Evolutionary conservation across 2,797 vertebrate species (phyloP).

Genomic region (Limnodromus scolopaceus): DNA sequence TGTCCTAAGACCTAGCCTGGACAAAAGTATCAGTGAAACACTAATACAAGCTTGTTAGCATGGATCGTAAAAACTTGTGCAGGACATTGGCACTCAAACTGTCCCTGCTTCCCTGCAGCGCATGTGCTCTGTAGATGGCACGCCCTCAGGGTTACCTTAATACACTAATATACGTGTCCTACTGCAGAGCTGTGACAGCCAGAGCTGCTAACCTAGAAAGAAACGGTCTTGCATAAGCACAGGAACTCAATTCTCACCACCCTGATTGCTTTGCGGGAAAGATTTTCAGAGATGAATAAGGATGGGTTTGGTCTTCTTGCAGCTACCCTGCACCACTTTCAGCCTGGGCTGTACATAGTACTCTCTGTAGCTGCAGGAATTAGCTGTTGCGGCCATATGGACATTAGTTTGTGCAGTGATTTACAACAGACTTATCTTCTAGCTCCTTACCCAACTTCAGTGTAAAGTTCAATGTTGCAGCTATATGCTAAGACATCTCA

Average conservation of each 20-base stretch:
- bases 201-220: background rate
- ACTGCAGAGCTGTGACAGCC: background rate
- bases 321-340: background rate
- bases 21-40: background rate
- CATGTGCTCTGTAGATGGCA: background rate
- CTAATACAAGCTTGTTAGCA: background rate
- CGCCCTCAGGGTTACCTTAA: background rate
- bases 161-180: background rate
- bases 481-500: background rate
- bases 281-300: background rate
- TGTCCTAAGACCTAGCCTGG: background rate
- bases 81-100: background rate
- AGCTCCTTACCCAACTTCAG: background rate
- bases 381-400: background rate
- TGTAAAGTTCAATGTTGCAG: background rate
- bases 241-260: background rate
- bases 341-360: background rate
- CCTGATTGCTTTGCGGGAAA: background rate
- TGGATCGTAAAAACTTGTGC: background rate
- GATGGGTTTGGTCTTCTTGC: background rate
- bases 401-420: background rate
- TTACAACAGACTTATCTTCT: background rate
- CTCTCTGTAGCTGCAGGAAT: background rate
- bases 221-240: background rate
- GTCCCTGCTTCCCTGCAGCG: background rate